Base-by-base conservation (phyloP, 2,113 vertebrate species). In the Periophthalmus modestus region DNA sequence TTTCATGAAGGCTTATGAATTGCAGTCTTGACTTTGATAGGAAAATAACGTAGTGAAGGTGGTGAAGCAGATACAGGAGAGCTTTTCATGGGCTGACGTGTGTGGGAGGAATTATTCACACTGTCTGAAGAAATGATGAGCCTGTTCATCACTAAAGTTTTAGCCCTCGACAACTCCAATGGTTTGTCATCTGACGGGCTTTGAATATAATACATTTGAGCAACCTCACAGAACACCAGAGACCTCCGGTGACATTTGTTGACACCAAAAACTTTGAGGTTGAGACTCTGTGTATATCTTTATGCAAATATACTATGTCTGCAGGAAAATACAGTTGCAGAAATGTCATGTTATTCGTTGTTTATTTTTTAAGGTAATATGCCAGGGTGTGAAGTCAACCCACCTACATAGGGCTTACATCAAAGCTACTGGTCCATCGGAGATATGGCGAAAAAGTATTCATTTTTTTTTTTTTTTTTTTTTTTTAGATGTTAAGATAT, bases 1-100 rank as follows among this genome's bases (percentile, higher is more conserved):
- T 28, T 58, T 55, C 18, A 63, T 71, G 76, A 71, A 66, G 47
- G 59, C 47, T 24, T 48, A 16, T 68, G 62, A 65, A n/a, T 66
- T 39, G 71, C 72, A 65, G 34, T 70, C 73, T 71, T 59, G 33
- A 23, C 46, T 69, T 52, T 79, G 68, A 24, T 69, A 24, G 50
- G 21, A 66, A 48, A 59, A 6, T 68, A 5, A 68, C 71, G 36
- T 33, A 34, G 12, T 23, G 5, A 43, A 59, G n/a, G 50, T 73
- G 2, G 15, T 39, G 39, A 21, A 33, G 66, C 50, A 48, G 63
- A 72, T 66, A 54, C 73, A 73, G 36, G 15, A 79, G 68, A 18
- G 1, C 52, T 68, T 74, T 50, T 55, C 19, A 43, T 43, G 18
- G 5, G 61, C 13, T 43, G 62, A 65, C 62, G 5, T 65, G 61